phyloP scores from a whole-genome alignment of 2,888 invertebrate species.

The Tenthredo notha region DNA sequence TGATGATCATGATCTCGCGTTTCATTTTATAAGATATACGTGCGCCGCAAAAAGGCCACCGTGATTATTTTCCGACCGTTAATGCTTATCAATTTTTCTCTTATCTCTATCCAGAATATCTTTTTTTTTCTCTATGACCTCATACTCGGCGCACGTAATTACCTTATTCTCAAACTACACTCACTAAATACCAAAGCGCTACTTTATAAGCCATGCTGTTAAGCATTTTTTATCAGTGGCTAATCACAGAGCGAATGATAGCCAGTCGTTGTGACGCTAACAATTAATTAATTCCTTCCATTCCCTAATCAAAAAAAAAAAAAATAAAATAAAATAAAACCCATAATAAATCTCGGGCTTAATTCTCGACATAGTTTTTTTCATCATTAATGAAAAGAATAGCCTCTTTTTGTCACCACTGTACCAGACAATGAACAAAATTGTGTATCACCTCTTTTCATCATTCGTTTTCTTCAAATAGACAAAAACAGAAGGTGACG shows the following conservation, averaged over 20 bases:
- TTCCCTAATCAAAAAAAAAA: background rate
- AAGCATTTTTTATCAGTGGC: background rate
- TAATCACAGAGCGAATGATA: slow-evolving; percentile 1
- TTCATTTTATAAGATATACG: background rate
- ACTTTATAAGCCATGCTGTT: slow-evolving; percentile 32
- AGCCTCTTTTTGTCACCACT: slow-evolving; percentile 82
- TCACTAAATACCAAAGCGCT: slow-evolving; percentile 19
- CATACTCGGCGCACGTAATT: background rate
- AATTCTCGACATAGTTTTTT: slow-evolving; percentile 7
- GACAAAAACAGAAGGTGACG: slow-evolving; percentile 35
- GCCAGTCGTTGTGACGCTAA: slow-evolving; percentile 1
- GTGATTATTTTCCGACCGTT: background rate
- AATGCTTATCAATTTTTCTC: background rate
- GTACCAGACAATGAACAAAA: background rate
- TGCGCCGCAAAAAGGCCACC: background rate
- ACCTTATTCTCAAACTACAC: background rate
- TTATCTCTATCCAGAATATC: background rate
- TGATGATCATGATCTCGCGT: background rate
- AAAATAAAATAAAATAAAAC: no score
- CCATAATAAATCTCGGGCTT: background rate
- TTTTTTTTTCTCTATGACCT: background rate
- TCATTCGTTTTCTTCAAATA: background rate
- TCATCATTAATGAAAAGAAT: slow-evolving; percentile 95
- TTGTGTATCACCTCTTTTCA: background rate
- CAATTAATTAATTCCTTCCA: background rate